Evolutionary conservation across 2,113 vertebrate genomes (phyloP).

Genomic region (Columbina picui): DNA sequence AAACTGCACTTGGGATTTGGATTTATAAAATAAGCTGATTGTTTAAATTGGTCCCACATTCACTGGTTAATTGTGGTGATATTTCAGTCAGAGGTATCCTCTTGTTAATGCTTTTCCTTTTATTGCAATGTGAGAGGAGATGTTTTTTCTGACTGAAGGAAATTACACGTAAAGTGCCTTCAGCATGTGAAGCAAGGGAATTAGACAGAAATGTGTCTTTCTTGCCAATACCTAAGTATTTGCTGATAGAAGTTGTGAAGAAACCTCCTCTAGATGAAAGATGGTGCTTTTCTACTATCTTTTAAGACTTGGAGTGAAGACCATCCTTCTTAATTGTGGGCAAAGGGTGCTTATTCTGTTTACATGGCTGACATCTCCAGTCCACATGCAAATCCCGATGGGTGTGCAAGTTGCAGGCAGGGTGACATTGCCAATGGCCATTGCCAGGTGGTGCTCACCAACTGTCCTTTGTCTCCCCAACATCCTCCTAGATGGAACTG

Average conservation of each 20-base stretch:
- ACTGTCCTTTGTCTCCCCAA: conserved; percentile 1
- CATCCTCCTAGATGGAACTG: conserved; percentile 85
- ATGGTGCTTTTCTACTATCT: not conserved
- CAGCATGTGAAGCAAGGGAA: not conserved
- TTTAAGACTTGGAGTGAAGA: not conserved
- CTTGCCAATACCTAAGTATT: not conserved
- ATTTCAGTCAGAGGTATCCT: not conserved
- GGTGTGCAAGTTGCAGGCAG: not conserved
- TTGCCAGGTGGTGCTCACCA: not conserved
- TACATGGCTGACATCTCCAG: not conserved
- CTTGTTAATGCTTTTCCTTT: not conserved
- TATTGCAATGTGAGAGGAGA: not conserved
- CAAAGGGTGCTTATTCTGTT: not conserved
- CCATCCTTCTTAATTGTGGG: not conserved
- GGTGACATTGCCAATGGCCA: not conserved
- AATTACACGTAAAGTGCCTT: not conserved
- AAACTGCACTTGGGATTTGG: not conserved
- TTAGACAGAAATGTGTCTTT: not conserved
- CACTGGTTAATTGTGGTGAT: not conserved
- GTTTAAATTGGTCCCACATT: not conserved
- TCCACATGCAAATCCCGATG: fast-evolving
- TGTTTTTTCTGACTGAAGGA: not conserved
- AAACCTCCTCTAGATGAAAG: not conserved
- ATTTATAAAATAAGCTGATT: not conserved
- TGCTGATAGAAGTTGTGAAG: not conserved